phyloP scores from a whole-genome alignment of 2,888 invertebrate genomes.

The Kuschelorhynchus macadamiae region DNA sequence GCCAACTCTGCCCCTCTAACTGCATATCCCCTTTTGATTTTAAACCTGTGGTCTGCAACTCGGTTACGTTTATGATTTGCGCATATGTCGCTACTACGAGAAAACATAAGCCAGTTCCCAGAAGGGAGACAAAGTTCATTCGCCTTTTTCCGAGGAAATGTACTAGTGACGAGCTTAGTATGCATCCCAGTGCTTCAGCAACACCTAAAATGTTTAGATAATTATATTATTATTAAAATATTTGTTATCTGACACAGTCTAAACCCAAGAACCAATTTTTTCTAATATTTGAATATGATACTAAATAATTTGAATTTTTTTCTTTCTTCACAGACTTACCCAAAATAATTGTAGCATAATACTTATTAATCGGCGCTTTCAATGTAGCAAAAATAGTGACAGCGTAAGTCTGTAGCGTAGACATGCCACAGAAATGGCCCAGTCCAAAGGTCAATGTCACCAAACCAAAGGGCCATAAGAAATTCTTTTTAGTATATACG shows the following conservation, averaged over 20 bases:
- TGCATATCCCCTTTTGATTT: background rate
- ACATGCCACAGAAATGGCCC: slow-evolving; percentile 84
- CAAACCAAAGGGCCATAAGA: slow-evolving; percentile 78
- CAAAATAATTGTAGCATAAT: slow-evolving; percentile 81
- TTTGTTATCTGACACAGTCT: background rate
- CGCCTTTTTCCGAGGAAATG: slow-evolving; percentile 82
- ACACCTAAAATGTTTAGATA: slow-evolving; percentile 73
- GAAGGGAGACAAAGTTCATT: slow-evolving; percentile 77
- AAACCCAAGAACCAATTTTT: background rate
- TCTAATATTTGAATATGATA: background rate
- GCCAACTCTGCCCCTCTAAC: slow-evolving; percentile 69
- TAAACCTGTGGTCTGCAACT: slow-evolving; percentile 48
- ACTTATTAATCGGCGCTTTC: slow-evolving; percentile 82
- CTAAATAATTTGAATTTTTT: background rate
- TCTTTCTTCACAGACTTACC: slow-evolving; percentile 65
- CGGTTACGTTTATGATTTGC: slow-evolving; percentile 59
- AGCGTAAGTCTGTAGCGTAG: slow-evolving; percentile 81
- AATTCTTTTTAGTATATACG: slow-evolving; percentile 74
- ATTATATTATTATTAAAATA: background rate
- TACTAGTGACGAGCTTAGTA: slow-evolving; percentile 77
- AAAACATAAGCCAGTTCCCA: slow-evolving; percentile 77
- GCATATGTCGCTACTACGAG: slow-evolving; percentile 74
- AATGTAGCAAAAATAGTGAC: slow-evolving; percentile 81
- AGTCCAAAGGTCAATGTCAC: slow-evolving; percentile 79
- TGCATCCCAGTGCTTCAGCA: slow-evolving; percentile 78